Evolutionary conservation across 2,888 invertebrate species (phyloP).

Genomic region (Lumbricus terrestris): DNA sequence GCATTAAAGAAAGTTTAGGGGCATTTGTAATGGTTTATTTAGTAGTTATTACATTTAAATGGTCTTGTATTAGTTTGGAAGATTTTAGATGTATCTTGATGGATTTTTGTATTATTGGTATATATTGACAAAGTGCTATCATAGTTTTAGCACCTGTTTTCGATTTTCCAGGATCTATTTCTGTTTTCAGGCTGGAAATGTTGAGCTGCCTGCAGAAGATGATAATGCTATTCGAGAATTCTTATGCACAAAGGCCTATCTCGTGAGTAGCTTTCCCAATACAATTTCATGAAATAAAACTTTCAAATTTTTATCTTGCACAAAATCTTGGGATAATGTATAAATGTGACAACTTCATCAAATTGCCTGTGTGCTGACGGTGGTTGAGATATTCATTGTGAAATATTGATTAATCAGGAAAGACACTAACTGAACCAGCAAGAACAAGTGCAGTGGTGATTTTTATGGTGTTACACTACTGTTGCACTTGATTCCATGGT

Average conservation of each 20-base stretch:
- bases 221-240: constrained; percentile 74
- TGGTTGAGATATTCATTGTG: too few relatives aligned
- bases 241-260: constrained; percentile 81
- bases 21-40: neutral
- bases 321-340: neutral
- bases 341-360: neutral
- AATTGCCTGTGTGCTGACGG: neutral
- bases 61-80: neutral
- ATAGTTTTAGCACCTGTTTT: neutral
- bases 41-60: neutral
- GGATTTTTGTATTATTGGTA: neutral
- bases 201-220: constrained; percentile 61
- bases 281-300: neutral
- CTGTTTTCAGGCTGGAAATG: constrained; percentile 56
- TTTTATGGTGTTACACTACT: neutral
- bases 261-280: constrained; percentile 60
- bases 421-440: neutral
- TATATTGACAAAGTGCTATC: neutral
- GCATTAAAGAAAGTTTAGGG: neutral
- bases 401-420: too few relatives aligned
- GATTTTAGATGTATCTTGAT: neutral
- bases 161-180: neutral
- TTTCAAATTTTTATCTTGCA: neutral
- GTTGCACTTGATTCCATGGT: neutral
- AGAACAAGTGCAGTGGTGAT: neutral